Evolutionary conservation across 2,113 vertebrate species (phyloP).

Genomic region (Tragelaphus scriptus): DNA sequence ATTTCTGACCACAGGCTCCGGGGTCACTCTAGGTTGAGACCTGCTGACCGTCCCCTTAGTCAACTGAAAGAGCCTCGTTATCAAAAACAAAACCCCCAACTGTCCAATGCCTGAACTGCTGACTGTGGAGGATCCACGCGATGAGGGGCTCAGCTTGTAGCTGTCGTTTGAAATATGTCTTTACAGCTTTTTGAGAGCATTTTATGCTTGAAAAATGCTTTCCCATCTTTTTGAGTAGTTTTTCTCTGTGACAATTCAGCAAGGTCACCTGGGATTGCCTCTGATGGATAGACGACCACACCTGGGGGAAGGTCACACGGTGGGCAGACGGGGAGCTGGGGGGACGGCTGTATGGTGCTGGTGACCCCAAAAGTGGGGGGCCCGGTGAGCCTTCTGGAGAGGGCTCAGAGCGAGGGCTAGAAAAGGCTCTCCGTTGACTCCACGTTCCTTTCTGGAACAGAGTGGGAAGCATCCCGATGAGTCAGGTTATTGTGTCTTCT

Average conservation of each 20-base stretch:
- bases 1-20: neutral
- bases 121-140: fast-evolving
- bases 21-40: fast-evolving
- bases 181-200: neutral
- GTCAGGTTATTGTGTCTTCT: fast-evolving
- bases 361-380: fast-evolving
- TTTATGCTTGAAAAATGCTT: neutral
- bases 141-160: neutral
- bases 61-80: neutral
- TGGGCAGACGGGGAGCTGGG: neutral
- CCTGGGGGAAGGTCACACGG: neutral
- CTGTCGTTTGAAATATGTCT: neutral
- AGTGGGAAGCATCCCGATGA: fast-evolving
- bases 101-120: no score
- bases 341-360: neutral
- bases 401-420: no score
- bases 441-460: fast-evolving
- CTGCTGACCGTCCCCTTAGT: neutral
- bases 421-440: fast-evolving
- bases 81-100: neutral
- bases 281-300: neutral
- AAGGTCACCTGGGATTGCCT: neutral
- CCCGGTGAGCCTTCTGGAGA: fast-evolving
- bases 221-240: neutral
- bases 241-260: neutral